Base-by-base conservation (phyloP, 2,113 vertebrate species). In the Entomyzon cyanotis region DNA sequence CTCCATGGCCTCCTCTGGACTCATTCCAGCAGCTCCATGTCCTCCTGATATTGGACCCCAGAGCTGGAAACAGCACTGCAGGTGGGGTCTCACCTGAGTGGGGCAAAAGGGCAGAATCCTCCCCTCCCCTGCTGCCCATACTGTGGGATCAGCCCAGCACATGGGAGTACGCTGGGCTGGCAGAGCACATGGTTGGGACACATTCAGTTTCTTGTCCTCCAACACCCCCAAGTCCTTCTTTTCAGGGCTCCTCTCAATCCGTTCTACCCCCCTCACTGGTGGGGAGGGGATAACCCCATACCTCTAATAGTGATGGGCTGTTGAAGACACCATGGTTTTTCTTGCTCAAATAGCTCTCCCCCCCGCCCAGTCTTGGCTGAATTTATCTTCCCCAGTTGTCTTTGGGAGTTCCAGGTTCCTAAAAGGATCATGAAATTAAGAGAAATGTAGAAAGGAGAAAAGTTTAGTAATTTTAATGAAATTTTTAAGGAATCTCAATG, bases 251-350 rank as follows among this genome's bases (percentile, higher is more conserved):
- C 20, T 75, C 42, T 65, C 15, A 56, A 49, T n/a, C 68, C 15
- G 46, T 62, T n/a, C 5, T 11, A 23, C 11, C 9, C 3, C 3
- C 3, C 1, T 2, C 33, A 37, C 0, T 27, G 17, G 5, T 55
- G 14, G 18, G 31, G 14, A 31, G n/a, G 14, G 28, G 23, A 39
- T 24, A 14, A 22, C 12, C 10, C 17, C 7, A 46, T 27, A 4
- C 3, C 37, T 25, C 15, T 5, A 0, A 5, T n/a, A 56, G 20
- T 4, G 13, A 24, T 22, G 27, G 7, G 24, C 3, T 2, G 6
- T 39, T 83, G 18, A 50, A 50, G 25, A 18, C 4, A 20, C 4
- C 0, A 2, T 9, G 5, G 5, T 31, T 17, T 33, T 60, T 55
- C 75, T 75, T 10, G 5, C 24, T 60, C 37, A 30, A 28, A 35